Evolutionary conservation across 2,888 invertebrate species (phyloP), one percentile per base, ranked within the genome.

Genomic region (Stenolophus ochropezus): DNA sequence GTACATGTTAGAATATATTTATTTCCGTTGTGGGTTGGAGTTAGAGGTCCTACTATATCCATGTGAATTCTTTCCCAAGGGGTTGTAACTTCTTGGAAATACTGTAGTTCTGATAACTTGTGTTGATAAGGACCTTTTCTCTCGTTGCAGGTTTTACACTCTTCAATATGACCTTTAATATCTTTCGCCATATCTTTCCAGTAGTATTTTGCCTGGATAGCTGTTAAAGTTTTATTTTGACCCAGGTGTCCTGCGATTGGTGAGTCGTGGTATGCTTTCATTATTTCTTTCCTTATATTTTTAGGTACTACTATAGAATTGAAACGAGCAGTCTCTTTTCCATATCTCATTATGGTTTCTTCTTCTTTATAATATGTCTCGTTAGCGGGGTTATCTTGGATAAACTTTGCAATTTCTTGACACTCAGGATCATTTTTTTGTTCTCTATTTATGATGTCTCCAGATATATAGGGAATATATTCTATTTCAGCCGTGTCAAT

Each of bases 1-100:
- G 75, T 71, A 8, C 83, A 76, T 0, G 84, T 83, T 4, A 86
- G 14, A 11, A 86, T 77, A 49, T 84, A 85, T 6, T 61, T 76
- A 42, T 85, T 84, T 5, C 82, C 82, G 20, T 1, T 6, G 4
- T 56, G n/a, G 14, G 76, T 56, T 5, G 21, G 25, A 2, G 14
- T 16, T n/a, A 53, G 33, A 20, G 56, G 56, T 16, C 56, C 56
- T 1, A 76, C 76, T n/a, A 76, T 14, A 33, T 76, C 76, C 56
- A 76, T 56, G 1, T 23, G 56, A 8, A 56, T 56, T 25, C 76
- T 8, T 14, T n/a, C 3, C 2, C n/a, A 53, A 51, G 20, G 73
- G 42, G 6, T 20, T 6, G 16, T 21, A n/a, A 16, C 53, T 14
- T 6, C 21, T 3, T 47, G 18, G 2, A 18, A 20, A 2, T 21